Conservation (phyloP, 2,888 invertebrate species). For the Mycalesis mineus region DNA sequence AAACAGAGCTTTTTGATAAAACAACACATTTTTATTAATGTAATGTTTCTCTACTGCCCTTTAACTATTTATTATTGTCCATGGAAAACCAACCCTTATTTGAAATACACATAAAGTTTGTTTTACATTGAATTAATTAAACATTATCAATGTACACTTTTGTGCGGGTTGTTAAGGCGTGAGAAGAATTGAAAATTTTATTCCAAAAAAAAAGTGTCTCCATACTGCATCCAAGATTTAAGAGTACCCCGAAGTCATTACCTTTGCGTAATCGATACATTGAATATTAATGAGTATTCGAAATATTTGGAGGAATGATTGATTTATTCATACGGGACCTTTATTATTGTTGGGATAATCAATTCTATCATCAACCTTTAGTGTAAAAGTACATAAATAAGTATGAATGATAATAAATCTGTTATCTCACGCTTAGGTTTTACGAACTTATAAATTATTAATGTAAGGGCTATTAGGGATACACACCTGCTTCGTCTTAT, state of each 20-base stretch:
- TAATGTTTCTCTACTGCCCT: constrained; percentile 32
- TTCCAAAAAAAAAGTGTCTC: constrained; percentile 24
- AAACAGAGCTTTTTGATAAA: constrained; percentile 38
- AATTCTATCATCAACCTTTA: constrained; percentile 24
- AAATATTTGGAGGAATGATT: constrained; percentile 30
- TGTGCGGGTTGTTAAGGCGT: constrained; percentile 19
- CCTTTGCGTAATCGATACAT: constrained; percentile 32
- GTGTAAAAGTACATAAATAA: constrained; percentile 23
- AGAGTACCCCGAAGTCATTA: constrained; percentile 25
- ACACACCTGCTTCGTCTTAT: constrained; percentile 20
- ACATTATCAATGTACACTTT: neutral
- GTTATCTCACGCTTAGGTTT: constrained; percentile 21
- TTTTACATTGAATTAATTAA: constrained; percentile 1
- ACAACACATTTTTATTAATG: constrained; percentile 34
- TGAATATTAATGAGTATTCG: constrained; percentile 28
- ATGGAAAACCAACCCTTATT: neutral
- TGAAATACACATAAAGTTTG: neutral
- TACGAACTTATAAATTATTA: constrained; percentile 25
- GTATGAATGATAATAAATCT: constrained; percentile 26
- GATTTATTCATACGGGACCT: constrained; percentile 27
- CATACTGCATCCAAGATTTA: constrained; percentile 23
- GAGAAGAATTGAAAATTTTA: constrained; percentile 27
- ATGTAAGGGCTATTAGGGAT: constrained; percentile 4
- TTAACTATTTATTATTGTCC: neutral
- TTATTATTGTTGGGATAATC: constrained; percentile 22